A percentile compares a stretch with the other conserved stretches of the same genome.
phyloP scores from a whole-genome alignment of 2,888 invertebrate genomes.

The Aphidius colemani region DNA sequence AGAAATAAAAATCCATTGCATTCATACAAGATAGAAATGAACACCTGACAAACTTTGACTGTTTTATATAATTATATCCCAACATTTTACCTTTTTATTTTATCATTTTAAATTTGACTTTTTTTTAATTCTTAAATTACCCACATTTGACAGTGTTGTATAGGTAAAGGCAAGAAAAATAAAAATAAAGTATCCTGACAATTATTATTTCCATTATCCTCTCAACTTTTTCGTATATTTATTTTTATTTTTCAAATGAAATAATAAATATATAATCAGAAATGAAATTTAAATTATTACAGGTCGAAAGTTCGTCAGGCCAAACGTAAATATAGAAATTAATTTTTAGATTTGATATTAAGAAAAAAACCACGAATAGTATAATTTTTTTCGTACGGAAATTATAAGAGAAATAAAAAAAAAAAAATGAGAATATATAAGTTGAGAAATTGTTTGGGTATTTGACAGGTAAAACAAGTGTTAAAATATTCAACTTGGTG shows the following conservation, averaged over 20 bases:
- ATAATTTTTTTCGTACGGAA: too few species aligned
- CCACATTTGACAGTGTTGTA: conserved; percentile 21
- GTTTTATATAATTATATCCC: too few species aligned
- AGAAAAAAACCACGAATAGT: neutral
- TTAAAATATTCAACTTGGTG: conserved; percentile 58
- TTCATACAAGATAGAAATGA: too few species aligned
- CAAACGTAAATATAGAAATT: conserved; percentile 45
- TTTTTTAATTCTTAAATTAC: conserved; percentile 26
- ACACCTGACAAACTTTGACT: too few species aligned
- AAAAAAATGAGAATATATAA: too few species aligned
- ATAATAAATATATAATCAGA: too few species aligned
- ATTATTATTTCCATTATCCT: neutral
- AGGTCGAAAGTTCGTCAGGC: conserved; percentile 60
- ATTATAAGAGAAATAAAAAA: too few species aligned
- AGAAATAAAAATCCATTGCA: neutral
- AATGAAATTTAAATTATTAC: conserved; percentile 48
- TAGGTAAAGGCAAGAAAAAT: neutral
- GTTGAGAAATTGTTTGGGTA: neutral
- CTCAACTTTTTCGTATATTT: conserved; percentile 3
- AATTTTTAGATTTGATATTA: conserved; percentile 35
- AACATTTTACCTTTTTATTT: too few species aligned
- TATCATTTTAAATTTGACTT: too few species aligned
- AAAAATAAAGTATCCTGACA: neutral
- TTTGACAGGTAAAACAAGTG: conserved; percentile 58
- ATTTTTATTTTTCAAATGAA: too few species aligned